phyloP scores from a whole-genome alignment of 2,888 invertebrate species.

The Dyspetes luteomarginatus region DNA sequence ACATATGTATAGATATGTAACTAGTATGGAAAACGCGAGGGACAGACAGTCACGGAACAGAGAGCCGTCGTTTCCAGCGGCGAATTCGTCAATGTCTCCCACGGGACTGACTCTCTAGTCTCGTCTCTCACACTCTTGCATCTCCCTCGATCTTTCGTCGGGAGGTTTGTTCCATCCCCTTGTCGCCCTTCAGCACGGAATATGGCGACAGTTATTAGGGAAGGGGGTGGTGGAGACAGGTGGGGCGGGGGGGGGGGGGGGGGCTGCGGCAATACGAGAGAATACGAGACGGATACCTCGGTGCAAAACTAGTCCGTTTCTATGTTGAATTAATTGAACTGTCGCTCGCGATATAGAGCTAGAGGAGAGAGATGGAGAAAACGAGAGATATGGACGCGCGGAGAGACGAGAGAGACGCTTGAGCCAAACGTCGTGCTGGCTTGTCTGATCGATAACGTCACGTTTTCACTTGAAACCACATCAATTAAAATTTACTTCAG shows the following conservation, averaged over 20 bases:
- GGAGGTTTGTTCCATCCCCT: slow-evolving; percentile 35
- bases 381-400: slow-evolving; percentile 5
- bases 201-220: slow-evolving; percentile 53
- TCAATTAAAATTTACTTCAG: slow-evolving; percentile 13
- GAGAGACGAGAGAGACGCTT: background rate
- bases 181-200: slow-evolving; percentile 28
- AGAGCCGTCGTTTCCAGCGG: slow-evolving; percentile 44
- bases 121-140: slow-evolving; percentile 27
- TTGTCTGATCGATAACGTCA: slow-evolving; percentile 29
- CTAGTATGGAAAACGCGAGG: slow-evolving; percentile 10
- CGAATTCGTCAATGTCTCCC: slow-evolving; percentile 59
- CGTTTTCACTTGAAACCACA: slow-evolving; percentile 23
- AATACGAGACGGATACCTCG: slow-evolving; percentile 40
- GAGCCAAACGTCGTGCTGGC: slow-evolving; percentile 12
- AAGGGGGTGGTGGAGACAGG: slow-evolving; percentile 11
- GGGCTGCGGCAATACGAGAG: slow-evolving; percentile 28
- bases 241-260: slow-evolving; percentile 11
- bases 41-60: slow-evolving; percentile 43
- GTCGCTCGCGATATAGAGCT: slow-evolving; percentile 4
- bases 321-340: slow-evolving; percentile 49
- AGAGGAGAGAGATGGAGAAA: background rate
- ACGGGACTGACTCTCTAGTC: slow-evolving; percentile 38
- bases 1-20: background rate
- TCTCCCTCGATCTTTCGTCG: slow-evolving; percentile 19
- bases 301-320: slow-evolving; percentile 47